Evolutionary conservation across 2,888 invertebrate species (phyloP).

Genomic region (Mongoloraphidia duomilia): DNA sequence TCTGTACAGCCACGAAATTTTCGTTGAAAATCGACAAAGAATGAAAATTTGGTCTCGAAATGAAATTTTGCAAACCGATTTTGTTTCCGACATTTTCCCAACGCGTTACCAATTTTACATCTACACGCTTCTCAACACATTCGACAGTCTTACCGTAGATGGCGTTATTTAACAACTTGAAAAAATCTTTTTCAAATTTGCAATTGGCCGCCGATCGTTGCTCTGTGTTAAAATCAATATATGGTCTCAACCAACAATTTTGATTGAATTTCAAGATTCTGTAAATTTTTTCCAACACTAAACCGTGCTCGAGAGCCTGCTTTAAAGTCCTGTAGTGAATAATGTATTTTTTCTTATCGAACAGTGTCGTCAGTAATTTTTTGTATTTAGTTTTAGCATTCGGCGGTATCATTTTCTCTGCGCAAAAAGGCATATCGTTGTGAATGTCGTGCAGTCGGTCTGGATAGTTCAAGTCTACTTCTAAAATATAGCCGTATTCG

Average conservation of each 20-base stretch:
- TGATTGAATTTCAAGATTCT: conserved; percentile 19
- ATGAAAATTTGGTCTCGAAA: background rate
- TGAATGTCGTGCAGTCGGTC: conserved; percentile 19
- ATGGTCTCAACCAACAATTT: conserved; percentile 19
- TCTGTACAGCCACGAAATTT: conserved; percentile 12
- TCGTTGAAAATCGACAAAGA: conserved; percentile 7
- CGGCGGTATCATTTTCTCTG: conserved; percentile 15
- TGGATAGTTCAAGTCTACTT: conserved; percentile 7
- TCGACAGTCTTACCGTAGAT: conserved; percentile 14
- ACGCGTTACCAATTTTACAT: conserved; percentile 10
- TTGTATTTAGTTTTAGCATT: conserved; percentile 4
- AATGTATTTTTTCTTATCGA: conserved; percentile 18
- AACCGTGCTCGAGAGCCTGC: conserved; percentile 16
- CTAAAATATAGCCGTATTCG: conserved; percentile 7
- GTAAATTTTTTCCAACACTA: conserved; percentile 18
- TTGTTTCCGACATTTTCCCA: conserved; percentile 6
- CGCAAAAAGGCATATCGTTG: conserved; percentile 21
- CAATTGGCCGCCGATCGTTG: conserved; percentile 3
- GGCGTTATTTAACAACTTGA: conserved; percentile 12
- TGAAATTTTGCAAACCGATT: background rate
- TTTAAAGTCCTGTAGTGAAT: conserved; percentile 20
- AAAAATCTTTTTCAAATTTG: conserved; percentile 13
- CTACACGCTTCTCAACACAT: conserved; percentile 9
- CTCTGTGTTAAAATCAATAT: conserved; percentile 14
- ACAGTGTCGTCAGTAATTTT: conserved; percentile 16